These are phyloP conservation scores for Sebastes oblongus DNA, from an alignment of 2,797 vertebrate genomes.

Conservation along the genomic window DNA sequence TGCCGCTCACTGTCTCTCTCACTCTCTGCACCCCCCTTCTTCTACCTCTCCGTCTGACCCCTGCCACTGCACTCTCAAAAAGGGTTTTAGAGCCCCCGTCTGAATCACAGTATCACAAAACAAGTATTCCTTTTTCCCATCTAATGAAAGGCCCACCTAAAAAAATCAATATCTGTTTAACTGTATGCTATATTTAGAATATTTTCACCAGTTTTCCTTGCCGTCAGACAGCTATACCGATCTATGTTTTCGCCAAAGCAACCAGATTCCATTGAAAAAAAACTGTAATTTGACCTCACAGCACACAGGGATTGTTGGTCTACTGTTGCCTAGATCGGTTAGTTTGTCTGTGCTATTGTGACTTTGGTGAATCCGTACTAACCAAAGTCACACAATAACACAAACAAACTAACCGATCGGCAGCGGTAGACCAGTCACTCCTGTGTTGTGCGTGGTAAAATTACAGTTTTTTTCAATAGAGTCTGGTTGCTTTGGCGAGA, in stretches of 20 bases:
- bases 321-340: too few relatives aligned
- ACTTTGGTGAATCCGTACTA: background rate
- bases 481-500: too few relatives aligned
- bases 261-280: background rate
- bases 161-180: background rate
- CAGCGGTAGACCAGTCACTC: too few relatives aligned
- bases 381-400: too few relatives aligned
- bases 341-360: too few relatives aligned
- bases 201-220: background rate
- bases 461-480: too few relatives aligned
- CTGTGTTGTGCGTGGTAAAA: too few relatives aligned
- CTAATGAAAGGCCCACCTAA: background rate
- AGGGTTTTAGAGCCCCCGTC: constrained; percentile 12
- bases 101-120: background rate
- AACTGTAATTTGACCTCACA: background rate
- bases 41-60: constrained; percentile 46
- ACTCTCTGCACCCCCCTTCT: background rate
- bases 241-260: background rate
- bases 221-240: background rate
- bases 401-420: too few relatives aligned
- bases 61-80: constrained; percentile 23
- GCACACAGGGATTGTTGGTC: too few relatives aligned
- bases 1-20: constrained; percentile 46
- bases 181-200: background rate
- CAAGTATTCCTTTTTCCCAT: background rate